These are phyloP conservation scores for Dicrostonyx torquatus DNA, from an alignment of 2,797 vertebrate genomes.

Conservation along the genomic window DNA sequence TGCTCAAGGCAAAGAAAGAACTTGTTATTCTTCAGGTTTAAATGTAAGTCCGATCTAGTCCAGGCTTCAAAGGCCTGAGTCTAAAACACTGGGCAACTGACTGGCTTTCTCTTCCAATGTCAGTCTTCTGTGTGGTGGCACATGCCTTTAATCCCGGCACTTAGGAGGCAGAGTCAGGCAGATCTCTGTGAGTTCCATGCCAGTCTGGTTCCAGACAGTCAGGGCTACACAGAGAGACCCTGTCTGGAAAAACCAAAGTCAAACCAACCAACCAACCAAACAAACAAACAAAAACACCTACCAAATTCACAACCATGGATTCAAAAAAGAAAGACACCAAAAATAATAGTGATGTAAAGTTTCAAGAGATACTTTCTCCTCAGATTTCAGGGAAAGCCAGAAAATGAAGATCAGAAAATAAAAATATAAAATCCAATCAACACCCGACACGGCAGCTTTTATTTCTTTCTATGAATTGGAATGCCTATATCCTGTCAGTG, in stretches of 20 bases:
- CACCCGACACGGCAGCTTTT: neutral
- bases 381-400: constrained; percentile 43
- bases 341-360: neutral
- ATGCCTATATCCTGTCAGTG: constrained; percentile 31
- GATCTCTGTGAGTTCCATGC: neutral
- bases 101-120: neutral
- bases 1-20: constrained; percentile 1
- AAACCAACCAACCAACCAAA: neutral
- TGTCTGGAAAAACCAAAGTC: neutral
- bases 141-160: neutral
- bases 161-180: neutral
- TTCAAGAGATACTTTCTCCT: neutral
- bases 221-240: neutral
- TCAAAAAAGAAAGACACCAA: constrained; percentile 14
- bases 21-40: neutral
- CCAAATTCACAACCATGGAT: neutral
- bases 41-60: constrained; percentile 15
- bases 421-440: constrained; percentile 53
- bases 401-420: constrained; percentile 41
- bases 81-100: neutral
- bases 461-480: neutral
- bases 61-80: constrained; percentile 25
- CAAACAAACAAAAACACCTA: neutral
- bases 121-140: neutral
- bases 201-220: neutral